Evolutionary conservation across 1,140 invertebrate genomes (phyloP), one percentile per base, ranked within the genome.

Genomic region (Hermetia illucens): DNA sequence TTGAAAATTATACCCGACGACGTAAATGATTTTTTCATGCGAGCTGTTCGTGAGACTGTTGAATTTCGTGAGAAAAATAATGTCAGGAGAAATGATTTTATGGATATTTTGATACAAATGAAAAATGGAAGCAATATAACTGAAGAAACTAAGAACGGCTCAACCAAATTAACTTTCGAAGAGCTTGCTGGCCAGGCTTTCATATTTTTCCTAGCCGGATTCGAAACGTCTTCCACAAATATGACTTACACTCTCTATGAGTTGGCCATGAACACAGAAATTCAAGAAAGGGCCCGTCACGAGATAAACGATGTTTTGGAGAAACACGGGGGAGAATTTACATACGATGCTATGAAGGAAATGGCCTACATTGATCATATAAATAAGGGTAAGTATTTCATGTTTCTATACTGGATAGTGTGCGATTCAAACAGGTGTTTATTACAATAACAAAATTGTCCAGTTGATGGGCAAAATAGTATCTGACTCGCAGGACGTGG

Each of bases 181-280:
- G 29, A 39, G 24, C 21, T 39, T 22, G 57, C 64, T 1, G 61
- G 65, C 2, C 72, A 75, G 30, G 58, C 63, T 2, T 55, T 74
- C 43, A 42, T 70, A 1, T 75, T 75, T 45, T 65, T 76, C 43
- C 44, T 75, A 2, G 76, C 71, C 13, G 75, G 75, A 4, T 65
- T 59, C 40, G 63, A 65, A 41, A 62, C 61, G 0, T 58, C 59
- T 1, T 52, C 58, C 1, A 53, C 54, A 2, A 52, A 53, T 3
- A 49, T 59, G 2, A 49, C 53, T n/a, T 61, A 56, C 43, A 48
- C 58, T 6, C 32, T 65, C 6, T 68, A 67, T 45, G 51, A 64
- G 40, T 24, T 68, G 10, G 58, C 65, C 1, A 38, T 44, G 18
- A 46, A 66, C 45, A 50, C 43, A 6, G 52, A 62, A 5, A 45